Conservation (phyloP, 2,888 invertebrate species). For the Psococerastis gibbosa region DNA sequence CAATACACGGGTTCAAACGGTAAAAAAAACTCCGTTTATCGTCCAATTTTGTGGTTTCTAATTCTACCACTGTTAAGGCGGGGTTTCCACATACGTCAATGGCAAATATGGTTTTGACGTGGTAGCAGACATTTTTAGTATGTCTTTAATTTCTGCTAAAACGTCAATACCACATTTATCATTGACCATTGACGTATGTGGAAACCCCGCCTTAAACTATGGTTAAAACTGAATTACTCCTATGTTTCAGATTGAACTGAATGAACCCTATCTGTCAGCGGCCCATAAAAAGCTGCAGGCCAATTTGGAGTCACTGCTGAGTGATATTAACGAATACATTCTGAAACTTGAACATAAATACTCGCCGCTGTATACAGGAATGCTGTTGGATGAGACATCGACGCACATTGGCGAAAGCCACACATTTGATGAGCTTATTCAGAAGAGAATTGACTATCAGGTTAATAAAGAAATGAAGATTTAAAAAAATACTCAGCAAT, state of each 20-base stretch:
- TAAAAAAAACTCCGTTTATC: too few relatives aligned
- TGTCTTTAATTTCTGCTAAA: too few relatives aligned
- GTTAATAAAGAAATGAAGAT: not conserved
- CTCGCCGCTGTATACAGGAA: constrained; percentile 32
- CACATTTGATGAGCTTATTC: constrained; percentile 31
- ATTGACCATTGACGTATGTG: too few relatives aligned
- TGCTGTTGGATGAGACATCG: constrained; percentile 29
- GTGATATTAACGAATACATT: constrained; percentile 36
- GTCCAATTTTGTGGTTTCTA: too few relatives aligned
- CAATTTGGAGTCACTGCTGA: constrained; percentile 33
- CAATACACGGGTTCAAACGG: too few relatives aligned
- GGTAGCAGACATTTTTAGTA: too few relatives aligned
- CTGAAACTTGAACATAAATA: constrained; percentile 34
- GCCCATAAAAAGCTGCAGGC: constrained; percentile 32
- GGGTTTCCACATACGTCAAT: too few relatives aligned
- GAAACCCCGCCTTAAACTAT: not conserved
- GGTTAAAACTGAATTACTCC: not conserved
- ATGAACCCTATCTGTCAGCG: constrained; percentile 23
- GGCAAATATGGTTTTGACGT: too few relatives aligned
- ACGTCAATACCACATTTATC: too few relatives aligned
- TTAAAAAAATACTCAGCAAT: too few relatives aligned
- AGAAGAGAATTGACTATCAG: constrained; percentile 12
- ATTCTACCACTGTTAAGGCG: too few relatives aligned
- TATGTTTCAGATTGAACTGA: constrained; percentile 5
- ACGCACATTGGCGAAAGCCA: constrained; percentile 31